Evolutionary conservation across 2,113 vertebrate species (phyloP).

Genomic region (Antechinus stuartii): DNA sequence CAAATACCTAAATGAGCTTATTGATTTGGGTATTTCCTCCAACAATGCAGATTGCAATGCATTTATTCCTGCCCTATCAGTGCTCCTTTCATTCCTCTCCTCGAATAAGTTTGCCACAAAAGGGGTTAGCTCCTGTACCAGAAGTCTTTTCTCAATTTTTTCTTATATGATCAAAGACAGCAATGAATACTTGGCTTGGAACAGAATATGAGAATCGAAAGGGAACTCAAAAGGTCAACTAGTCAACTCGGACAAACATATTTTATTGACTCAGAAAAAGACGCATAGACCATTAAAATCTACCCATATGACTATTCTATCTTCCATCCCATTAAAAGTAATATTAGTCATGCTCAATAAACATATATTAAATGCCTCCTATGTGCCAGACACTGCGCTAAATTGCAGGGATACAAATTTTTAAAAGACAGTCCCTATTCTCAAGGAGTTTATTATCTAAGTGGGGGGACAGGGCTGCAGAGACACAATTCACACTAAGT

Average conservation of each 20-base stretch:
- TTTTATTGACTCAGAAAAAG: neutral
- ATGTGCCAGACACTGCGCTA: neutral
- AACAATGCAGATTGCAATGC: too few species aligned
- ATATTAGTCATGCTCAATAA: neutral
- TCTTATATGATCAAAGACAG: neutral
- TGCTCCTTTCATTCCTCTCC: too few species aligned
- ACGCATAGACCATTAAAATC: neutral
- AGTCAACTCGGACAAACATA: neutral
- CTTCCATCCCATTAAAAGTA: neutral
- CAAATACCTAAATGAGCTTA: too few species aligned
- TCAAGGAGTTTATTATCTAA: neutral
- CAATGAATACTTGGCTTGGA: neutral
- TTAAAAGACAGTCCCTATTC: neutral
- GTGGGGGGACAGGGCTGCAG: too few species aligned
- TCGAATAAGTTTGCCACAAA: neutral
- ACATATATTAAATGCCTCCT: neutral
- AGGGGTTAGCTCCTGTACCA: neutral
- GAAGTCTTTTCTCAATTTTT: neutral
- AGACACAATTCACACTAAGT: neutral
- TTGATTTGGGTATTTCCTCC: too few species aligned
- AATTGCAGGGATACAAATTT: neutral
- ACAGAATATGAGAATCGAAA: neutral
- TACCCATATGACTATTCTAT: neutral
- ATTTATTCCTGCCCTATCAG: too few species aligned
- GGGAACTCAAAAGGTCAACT: neutral